A percentile compares a stretch with the other conserved stretches of the same genome.
Conservation (phyloP, 2,797 vertebrate species). For the Galago senegalensis region DNA sequence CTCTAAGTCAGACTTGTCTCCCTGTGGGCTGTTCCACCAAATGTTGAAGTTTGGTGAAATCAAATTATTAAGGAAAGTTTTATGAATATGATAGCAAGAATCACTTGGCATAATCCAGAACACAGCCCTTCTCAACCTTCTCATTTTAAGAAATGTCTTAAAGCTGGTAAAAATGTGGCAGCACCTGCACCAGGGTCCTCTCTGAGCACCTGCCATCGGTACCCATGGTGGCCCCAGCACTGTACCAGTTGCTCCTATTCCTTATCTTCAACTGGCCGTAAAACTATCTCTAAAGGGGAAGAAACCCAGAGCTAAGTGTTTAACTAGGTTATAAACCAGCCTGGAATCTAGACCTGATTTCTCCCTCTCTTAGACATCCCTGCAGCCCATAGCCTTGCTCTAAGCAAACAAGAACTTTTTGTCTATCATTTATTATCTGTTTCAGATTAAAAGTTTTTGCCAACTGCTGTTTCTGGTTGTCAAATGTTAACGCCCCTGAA, state of each 20-base stretch:
- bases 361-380: neutral
- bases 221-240: rapidly evolving
- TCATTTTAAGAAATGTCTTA: neutral
- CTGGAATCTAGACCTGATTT: neutral
- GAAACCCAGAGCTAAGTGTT: too few relatives aligned
- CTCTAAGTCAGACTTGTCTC: neutral
- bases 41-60: constrained; percentile 40
- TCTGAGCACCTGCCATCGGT: rapidly evolving
- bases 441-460: constrained; percentile 67
- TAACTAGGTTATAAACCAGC: rapidly evolving
- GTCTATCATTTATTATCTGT: constrained; percentile 6
- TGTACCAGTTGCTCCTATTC: rapidly evolving
- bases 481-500: constrained; percentile 78
- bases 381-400: neutral
- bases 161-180: neutral
- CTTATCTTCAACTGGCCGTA: neutral
- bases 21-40: neutral
- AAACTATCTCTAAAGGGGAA: neutral
- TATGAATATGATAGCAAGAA: neutral
- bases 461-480: constrained; percentile 72
- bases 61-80: constrained; percentile 50
- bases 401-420: neutral
- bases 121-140: neutral
- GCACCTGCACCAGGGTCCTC: neutral
- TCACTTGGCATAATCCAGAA: neutral